A percentile compares a stretch with the other conserved stretches of the same genome.
These are phyloP conservation scores for Clupea harengus DNA, from an alignment of 2,113 vertebrate species.

Conservation along the genomic window DNA sequence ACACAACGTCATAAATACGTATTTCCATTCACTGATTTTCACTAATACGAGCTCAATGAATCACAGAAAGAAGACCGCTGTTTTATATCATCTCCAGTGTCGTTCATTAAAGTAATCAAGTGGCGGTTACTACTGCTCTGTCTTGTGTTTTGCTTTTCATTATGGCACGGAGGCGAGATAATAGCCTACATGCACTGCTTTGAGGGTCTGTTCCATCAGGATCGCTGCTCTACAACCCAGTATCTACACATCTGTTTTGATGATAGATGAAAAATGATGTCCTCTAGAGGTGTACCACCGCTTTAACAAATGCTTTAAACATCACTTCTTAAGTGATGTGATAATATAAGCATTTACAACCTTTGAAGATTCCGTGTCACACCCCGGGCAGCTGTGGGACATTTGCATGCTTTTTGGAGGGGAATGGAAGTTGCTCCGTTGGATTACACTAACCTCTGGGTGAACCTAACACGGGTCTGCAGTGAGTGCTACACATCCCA, in stretches of 20 bases:
- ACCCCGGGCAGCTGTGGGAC: not conserved
- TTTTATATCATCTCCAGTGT: not conserved
- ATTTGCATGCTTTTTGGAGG: conserved; percentile 3
- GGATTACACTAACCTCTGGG: conserved; percentile 17
- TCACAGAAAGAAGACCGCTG: not conserved
- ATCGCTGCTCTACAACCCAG: not conserved
- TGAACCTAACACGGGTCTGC: not conserved
- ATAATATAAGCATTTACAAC: conserved; percentile 18
- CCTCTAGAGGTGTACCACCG: not conserved
- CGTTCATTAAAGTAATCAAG: not conserved
- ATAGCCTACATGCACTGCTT: not conserved
- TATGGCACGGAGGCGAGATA: not conserved
- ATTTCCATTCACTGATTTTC: not conserved
- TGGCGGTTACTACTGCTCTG: too few species aligned
- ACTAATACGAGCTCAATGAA: not conserved
- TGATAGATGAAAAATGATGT: not conserved
- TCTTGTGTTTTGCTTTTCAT: not conserved
- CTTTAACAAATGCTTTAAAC: conserved; percentile 16
- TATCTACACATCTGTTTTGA: not conserved
- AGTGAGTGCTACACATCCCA: conserved; percentile 6
- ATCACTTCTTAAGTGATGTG: conserved; percentile 11
- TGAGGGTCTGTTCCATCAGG: not conserved
- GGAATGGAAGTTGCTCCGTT: not conserved
- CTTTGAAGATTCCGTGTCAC: conserved; percentile 9
- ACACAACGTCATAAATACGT: not conserved